phyloP scores from a whole-genome alignment of 2,113 vertebrate genomes.

The Lampris incognitus region DNA sequence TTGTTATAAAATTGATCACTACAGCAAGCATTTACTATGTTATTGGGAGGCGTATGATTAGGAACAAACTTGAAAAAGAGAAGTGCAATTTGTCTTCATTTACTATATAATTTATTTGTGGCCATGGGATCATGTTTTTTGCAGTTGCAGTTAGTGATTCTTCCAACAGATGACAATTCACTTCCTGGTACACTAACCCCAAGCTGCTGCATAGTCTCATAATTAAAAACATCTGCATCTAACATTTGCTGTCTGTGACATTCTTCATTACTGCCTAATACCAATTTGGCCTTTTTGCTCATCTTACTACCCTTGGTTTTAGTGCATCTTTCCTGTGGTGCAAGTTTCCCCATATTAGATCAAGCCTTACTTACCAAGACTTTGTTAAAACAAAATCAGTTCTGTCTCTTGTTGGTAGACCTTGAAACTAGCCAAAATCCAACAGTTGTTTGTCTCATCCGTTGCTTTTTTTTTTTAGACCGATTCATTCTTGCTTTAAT shows the following conservation, averaged over 20 bases:
- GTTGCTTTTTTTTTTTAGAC: background rate
- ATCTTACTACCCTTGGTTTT: conserved; percentile 6
- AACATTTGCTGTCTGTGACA: background rate
- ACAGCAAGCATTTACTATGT: conserved; percentile 20
- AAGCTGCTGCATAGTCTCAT: conserved; percentile 43
- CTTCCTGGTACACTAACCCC: conserved; percentile 32
- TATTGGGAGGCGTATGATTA: conserved; percentile 32
- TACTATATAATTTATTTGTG: conserved; percentile 14
- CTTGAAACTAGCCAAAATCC: conserved; percentile 5
- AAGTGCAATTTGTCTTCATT: conserved; percentile 60
- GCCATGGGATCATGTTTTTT: conserved; percentile 17
- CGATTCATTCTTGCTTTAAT: background rate
- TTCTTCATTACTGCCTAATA: conserved; percentile 2
- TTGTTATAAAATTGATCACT: conserved; percentile 28
- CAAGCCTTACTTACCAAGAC: conserved; percentile 36
- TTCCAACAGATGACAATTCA: conserved; percentile 21
- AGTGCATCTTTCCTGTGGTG: conserved; percentile 32
- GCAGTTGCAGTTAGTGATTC: background rate
- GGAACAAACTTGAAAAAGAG: conserved; percentile 57
- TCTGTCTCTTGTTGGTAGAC: background rate
- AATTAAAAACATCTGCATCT: conserved; percentile 1
- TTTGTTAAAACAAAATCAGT: background rate
- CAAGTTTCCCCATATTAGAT: conserved; percentile 11
- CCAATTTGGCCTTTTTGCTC: conserved; percentile 18
- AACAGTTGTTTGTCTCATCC: conserved; percentile 14